Percentiles rank a stretch among this genome's conserved stretches.
These are phyloP conservation scores for Petaurus breviceps DNA, from an alignment of 2,113 vertebrate genomes.

Conservation along the genomic window DNA sequence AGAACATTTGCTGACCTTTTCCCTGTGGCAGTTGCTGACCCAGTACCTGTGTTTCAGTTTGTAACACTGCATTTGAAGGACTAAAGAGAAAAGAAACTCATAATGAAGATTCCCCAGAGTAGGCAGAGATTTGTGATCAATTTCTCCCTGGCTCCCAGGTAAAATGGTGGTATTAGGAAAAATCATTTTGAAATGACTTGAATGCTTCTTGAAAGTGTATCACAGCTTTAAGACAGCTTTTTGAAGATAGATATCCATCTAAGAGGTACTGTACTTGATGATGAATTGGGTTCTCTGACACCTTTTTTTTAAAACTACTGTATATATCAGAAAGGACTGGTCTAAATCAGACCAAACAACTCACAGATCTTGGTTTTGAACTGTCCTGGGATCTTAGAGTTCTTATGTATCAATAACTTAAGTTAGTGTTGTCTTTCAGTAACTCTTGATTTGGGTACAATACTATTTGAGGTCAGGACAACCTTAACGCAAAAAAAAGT, in stretches of 20 bases:
- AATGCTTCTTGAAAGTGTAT: slow-evolving; percentile 39
- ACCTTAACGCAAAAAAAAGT: slow-evolving; percentile 39
- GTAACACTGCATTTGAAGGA: slow-evolving; percentile 36
- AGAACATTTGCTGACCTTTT: slow-evolving; percentile 48
- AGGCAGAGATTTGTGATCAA: slow-evolving; percentile 45
- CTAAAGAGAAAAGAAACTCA: slow-evolving; percentile 26
- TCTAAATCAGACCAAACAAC: slow-evolving; percentile 44
- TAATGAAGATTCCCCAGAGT: slow-evolving; percentile 38
- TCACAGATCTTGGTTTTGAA: neutral
- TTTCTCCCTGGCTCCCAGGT: slow-evolving; percentile 52
- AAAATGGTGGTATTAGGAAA: slow-evolving; percentile 49
- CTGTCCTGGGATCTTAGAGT: slow-evolving; percentile 47
- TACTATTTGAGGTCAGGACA: slow-evolving; percentile 3
- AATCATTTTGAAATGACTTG: slow-evolving; percentile 42
- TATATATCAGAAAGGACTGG: slow-evolving; percentile 15
- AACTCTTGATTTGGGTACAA: slow-evolving; percentile 50
- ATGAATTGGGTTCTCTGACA: slow-evolving; percentile 32
- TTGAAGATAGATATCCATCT: slow-evolving; percentile 33
- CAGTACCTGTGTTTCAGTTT: slow-evolving; percentile 32
- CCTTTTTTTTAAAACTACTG: neutral
- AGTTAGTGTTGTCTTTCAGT: slow-evolving; percentile 3
- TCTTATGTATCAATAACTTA: slow-evolving; percentile 45
- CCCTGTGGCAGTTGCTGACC: slow-evolving; percentile 29
- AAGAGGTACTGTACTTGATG: slow-evolving; percentile 33
- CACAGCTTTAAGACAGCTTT: slow-evolving; percentile 46